Percentiles rank a stretch among this genome's conserved stretches.
Conservation (phyloP, 35 echinoderm and acorn worm species). For the Ophiothrix spiculata region DNA sequence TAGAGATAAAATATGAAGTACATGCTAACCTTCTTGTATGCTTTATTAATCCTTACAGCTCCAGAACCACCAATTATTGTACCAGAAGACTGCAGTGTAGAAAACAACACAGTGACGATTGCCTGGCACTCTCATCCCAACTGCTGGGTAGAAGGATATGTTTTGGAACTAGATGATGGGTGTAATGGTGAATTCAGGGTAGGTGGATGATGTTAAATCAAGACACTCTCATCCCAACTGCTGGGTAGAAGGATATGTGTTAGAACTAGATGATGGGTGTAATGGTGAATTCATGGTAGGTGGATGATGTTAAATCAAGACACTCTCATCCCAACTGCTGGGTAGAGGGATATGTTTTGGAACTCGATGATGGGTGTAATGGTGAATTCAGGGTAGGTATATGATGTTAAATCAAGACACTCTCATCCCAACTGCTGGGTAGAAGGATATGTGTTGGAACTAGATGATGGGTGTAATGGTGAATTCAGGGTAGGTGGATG, state of each 20-base stretch:
- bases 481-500: slow-evolving; percentile 85
- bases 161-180: slow-evolving; percentile 94
- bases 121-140: slow-evolving; percentile 91
- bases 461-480: slow-evolving; percentile 95
- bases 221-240: slow-evolving; percentile 78
- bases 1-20: too few species aligned
- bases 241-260: slow-evolving; percentile 94
- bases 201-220: slow-evolving; percentile 35
- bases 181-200: slow-evolving; percentile 94
- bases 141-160: slow-evolving; percentile 92
- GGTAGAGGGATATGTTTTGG: slow-evolving; percentile 94
- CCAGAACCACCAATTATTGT: slow-evolving; percentile 88
- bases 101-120: slow-evolving; percentile 97
- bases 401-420: too few species aligned
- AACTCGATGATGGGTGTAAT: slow-evolving; percentile 94
- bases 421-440: slow-evolving; percentile 83
- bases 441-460: slow-evolving; percentile 95
- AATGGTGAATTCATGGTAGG: slow-evolving; percentile 94
- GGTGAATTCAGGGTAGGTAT: slow-evolving; percentile 94
- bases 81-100: slow-evolving; percentile 89
- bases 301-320: too few species aligned
- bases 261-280: slow-evolving; percentile 95
- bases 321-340: slow-evolving; percentile 83
- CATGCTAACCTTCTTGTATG: background rate
- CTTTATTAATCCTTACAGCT: slow-evolving; percentile 48